Base-by-base conservation (phyloP, 2,888 invertebrate species). In the Salticus scenicus region DNA sequence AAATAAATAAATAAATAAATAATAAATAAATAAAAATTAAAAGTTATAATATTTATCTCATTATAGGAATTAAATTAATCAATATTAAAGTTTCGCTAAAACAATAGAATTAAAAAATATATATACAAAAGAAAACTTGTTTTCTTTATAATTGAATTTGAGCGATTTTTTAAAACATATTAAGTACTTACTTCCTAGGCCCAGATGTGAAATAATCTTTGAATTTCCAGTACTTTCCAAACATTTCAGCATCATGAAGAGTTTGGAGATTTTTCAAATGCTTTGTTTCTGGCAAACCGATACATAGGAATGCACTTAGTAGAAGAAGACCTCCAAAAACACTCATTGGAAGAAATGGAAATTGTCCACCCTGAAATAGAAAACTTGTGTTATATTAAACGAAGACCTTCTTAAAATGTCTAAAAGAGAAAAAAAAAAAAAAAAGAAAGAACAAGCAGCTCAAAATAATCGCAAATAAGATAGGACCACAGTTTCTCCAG, bases 211-310 rank as follows among this genome's bases (percentile, higher is more conserved):
- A 74, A 27, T 75, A 85, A 31, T 87, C 87, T 75, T 73, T 84
- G 75, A 80, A 87, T 63, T 84, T 87, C 81, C 87, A 87, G 69
- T 87, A 81, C 31, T 87, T 87, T 4, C 87, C 87, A 42, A 87
- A 87, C 63, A 83, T 79, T 72, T 87, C 87, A 8, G 78, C 87
- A 27, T 85, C 87, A 14, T 73, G 76, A 12, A 87, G 66, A n/a
- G 84, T 83, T 20, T 81, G 85, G 5, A 81, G 51, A 42, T 73
- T 75, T 66, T 75, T 84, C 37, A 75, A n/a, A 37, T 87, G 78
- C 30, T 57, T 83, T 10, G 87, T 87, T 57, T 87, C 87, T 17
- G 87, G 87, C 27, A 87, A 28, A 33, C 80, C 74, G 33, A 81
- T 66, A 42, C 80, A 71, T 24, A 83, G 67, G 1, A 87, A 4